Conservation (phyloP, 1,140 invertebrate species). For the Drosophila sechellia region DNA sequence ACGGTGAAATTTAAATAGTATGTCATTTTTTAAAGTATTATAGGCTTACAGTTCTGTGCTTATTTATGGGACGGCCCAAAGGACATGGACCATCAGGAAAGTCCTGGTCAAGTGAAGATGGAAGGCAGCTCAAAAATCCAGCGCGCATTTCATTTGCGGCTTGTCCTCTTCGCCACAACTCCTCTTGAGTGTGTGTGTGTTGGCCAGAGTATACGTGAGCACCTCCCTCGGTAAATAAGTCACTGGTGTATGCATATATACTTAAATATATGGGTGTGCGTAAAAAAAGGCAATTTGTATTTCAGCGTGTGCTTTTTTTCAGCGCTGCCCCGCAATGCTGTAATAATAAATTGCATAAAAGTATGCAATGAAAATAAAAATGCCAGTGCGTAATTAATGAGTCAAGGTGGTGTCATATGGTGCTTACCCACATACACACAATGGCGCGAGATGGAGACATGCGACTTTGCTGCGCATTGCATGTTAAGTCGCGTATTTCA, state of each 20-base stretch:
- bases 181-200: conserved; percentile 11
- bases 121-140: conserved; percentile 33
- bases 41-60: too few relatives aligned
- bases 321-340: conserved; percentile 54
- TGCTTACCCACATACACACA: conserved; percentile 54
- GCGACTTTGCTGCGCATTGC: conserved; percentile 65
- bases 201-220: conserved; percentile 7
- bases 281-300: conserved; percentile 72
- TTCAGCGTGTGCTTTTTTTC: conserved; percentile 35
- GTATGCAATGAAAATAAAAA: conserved; percentile 83
- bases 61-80: conserved; percentile 13
- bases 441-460: conserved; percentile 32
- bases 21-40: too few relatives aligned
- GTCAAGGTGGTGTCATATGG: conserved; percentile 83
- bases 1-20: too few relatives aligned
- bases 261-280: conserved; percentile 26
- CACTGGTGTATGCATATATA: conserved; percentile 42
- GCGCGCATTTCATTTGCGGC: conserved; percentile 74
- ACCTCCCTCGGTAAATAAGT: conserved; percentile 53
- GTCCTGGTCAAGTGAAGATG: conserved; percentile 18
- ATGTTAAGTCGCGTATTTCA: conserved; percentile 83
- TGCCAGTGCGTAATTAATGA: conserved; percentile 83
- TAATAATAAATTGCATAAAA: conserved; percentile 82
- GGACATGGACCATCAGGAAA: conserved; percentile 33
- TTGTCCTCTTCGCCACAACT: conserved; percentile 53